phyloP scores from a whole-genome alignment of 2,797 vertebrate genomes.

The Chelon labrosus region DNA sequence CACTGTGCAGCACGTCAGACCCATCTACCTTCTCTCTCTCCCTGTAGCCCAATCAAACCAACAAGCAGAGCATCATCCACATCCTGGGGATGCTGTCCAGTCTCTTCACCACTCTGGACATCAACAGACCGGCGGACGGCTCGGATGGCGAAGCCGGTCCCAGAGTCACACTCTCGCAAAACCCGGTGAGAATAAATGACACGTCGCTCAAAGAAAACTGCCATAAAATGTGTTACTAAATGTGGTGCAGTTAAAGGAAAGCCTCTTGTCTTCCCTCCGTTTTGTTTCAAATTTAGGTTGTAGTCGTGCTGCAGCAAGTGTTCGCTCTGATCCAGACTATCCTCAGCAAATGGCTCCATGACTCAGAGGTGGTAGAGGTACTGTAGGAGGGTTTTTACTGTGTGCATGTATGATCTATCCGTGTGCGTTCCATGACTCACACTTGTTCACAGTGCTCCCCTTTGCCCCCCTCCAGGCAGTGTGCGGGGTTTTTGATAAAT shows the following conservation, averaged over 20 bases:
- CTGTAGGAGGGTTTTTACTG: constrained; percentile 46
- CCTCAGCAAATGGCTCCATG: constrained; percentile 95
- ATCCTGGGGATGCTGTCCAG: constrained; percentile 96
- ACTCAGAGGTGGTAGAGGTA: constrained; percentile 97
- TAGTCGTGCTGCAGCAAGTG: constrained; percentile 96
- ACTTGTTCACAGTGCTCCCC: constrained; percentile 15
- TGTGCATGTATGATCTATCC: constrained; percentile 4
- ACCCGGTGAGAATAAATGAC: constrained; percentile 84
- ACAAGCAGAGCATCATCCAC: constrained; percentile 93
- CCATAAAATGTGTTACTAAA: neutral
- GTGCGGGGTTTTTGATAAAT: constrained; percentile 96
- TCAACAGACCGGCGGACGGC: constrained; percentile 90
- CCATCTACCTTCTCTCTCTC: constrained; percentile 11
- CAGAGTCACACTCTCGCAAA: constrained; percentile 85
- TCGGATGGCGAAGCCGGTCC: constrained; percentile 83
- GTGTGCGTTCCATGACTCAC: constrained; percentile 13
- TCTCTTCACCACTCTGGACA: constrained; percentile 95
- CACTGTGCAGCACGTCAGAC: neutral
- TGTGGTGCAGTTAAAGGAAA: neutral
- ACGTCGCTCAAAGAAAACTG: neutral
- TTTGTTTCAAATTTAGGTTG: constrained; percentile 83
- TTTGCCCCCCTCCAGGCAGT: constrained; percentile 86
- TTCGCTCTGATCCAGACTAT: constrained; percentile 95
- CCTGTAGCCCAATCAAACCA: constrained; percentile 89
- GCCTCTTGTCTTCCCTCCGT: neutral